Evolutionary conservation across 2,888 invertebrate genomes (phyloP), one percentile per base, ranked within the genome.

Genomic region (Phanerotoma sp.): DNA sequence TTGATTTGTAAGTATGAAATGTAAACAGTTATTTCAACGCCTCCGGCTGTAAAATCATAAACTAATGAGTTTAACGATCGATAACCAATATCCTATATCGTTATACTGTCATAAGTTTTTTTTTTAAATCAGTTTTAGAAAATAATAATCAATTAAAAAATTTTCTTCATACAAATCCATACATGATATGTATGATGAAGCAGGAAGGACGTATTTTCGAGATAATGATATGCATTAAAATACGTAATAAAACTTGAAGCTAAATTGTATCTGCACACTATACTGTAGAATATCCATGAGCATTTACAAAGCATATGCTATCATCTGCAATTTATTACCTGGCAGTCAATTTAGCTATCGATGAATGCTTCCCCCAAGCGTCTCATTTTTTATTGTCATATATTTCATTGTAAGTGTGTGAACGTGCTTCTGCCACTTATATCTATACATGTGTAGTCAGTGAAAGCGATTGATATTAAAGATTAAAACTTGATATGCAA

Each of bases 151-250:
- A 25, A 25, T 25, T 25, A 25, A 25, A 25, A 25, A 25, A 7
- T 25, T 25, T 25, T 9, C 9, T 25, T 25, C n/a, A n/a, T 40
- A 20, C 21, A 40, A n/a, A 40, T 13, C n/a, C n/a, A n/a, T n/a
- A n/a, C n/a, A n/a, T n/a, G n/a, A n/a, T n/a, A n/a, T n/a, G n/a
- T n/a, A n/a, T n/a, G n/a, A n/a, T n/a, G n/a, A 40, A 18, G 21
- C 18, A 21, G 11, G 21, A 11, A 21, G n/a, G 21, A 21, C 18
- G 21, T 40, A 40, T 21, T 18, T n/a, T 4, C 18, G 11, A 40
- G 13, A 40, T 40, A 40, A 40, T 40, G 21, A 21, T 40, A 20
- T 21, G 40, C 21, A 40, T 40, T 40, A 20, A 40, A 40, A 40
- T 40, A 11, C 5, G 20, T 40, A 6, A 40, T 21, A 20, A 40